Conservation (phyloP, 2,113 vertebrate genomes). For the Emydura subglobosa region DNA sequence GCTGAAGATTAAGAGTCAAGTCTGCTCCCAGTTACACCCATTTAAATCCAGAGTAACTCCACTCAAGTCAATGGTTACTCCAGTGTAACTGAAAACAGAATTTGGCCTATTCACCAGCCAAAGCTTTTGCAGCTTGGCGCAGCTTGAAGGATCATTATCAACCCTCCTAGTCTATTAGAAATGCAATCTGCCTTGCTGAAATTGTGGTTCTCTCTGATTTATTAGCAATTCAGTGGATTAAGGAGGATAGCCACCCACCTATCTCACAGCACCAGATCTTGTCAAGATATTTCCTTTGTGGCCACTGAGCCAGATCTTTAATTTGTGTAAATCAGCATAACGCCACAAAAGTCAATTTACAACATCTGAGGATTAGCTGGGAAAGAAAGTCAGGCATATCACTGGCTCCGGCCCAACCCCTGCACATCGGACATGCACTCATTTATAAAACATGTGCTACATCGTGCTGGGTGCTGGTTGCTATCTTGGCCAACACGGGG, state of each 20-base stretch:
- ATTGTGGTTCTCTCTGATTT: background rate
- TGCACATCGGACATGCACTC: background rate
- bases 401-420: background rate
- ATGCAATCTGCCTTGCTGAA: too few relatives aligned
- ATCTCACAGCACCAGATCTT: background rate
- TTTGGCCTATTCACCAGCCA: background rate
- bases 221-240: background rate
- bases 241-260: background rate
- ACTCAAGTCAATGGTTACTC: background rate
- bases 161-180: background rate
- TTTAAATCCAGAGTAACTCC: background rate
- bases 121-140: background rate
- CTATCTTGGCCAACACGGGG: background rate
- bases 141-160: fast-evolving
- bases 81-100: background rate
- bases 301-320: background rate
- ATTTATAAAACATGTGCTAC: background rate
- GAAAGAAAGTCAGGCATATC: background rate
- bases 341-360: background rate
- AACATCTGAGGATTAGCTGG: background rate
- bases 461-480: fast-evolving
- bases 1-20: fast-evolving
- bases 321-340: background rate
- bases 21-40: background rate
- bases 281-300: background rate